Conservation (phyloP, 1,140 invertebrate genomes). For the Hydropsyche tenuis region DNA sequence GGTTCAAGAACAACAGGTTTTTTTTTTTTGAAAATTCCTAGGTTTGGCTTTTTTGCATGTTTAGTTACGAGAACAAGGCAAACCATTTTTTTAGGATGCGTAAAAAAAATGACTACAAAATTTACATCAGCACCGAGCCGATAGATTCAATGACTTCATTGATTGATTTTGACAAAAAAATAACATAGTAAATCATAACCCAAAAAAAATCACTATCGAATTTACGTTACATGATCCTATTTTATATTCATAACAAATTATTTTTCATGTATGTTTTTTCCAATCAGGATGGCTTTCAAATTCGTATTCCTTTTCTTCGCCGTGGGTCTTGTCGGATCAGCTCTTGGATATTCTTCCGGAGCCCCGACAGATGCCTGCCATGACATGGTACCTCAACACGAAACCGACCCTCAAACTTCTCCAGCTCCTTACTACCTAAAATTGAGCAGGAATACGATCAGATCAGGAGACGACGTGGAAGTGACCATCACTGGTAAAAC, state of each 20-base stretch:
- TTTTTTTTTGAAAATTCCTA: neutral
- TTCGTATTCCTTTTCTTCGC: slow-evolving; percentile 53
- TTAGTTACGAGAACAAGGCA: slow-evolving; percentile 31
- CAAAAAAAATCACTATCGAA: too few relatives aligned
- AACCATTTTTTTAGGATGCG: slow-evolving; percentile 27
- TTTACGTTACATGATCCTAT: too few relatives aligned
- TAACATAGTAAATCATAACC: too few relatives aligned
- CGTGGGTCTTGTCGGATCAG: slow-evolving; percentile 51
- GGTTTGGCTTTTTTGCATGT: slow-evolving; percentile 3
- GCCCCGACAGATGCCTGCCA: slow-evolving; percentile 61
- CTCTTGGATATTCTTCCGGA: slow-evolving; percentile 57
- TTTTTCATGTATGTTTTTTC: too few relatives aligned
- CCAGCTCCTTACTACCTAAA: slow-evolving; percentile 60
- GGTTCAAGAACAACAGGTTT: neutral
- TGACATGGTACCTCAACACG: slow-evolving; percentile 63
- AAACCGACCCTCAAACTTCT: slow-evolving; percentile 55
- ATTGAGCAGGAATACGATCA: slow-evolving; percentile 57
- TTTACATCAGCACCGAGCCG: neutral
- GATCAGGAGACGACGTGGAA: slow-evolving; percentile 49
- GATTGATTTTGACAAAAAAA: too few relatives aligned
- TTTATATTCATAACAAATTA: too few relatives aligned
- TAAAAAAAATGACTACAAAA: slow-evolving; percentile 1
- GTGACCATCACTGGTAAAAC: slow-evolving; percentile 58
- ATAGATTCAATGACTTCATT: neutral
- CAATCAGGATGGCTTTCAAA: slow-evolving; percentile 50